These are phyloP conservation scores for Chelon labrosus DNA, from an alignment of 2,797 vertebrate genomes.

Conservation along the genomic window DNA sequence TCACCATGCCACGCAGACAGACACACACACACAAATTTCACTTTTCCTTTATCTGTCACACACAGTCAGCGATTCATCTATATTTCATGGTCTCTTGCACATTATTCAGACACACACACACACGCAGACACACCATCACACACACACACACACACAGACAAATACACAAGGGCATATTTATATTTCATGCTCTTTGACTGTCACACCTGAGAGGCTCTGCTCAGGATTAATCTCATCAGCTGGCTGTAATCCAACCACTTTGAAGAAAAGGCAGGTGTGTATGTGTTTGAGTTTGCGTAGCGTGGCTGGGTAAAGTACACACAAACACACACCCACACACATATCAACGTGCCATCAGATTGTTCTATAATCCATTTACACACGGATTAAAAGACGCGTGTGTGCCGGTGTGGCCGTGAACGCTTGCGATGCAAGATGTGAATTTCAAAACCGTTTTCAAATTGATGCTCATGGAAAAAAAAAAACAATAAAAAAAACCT, in stretches of 20 bases:
- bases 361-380: constrained; percentile 47
- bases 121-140: too few relatives aligned
- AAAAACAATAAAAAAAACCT: constrained; percentile 3
- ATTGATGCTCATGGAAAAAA: constrained; percentile 16
- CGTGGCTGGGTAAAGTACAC: constrained; percentile 11
- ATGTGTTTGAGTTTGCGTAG: constrained; percentile 2
- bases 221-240: constrained; percentile 44
- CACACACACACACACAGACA: constrained; percentile 5
- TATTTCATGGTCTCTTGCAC: constrained; percentile 43
- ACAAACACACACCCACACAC: background rate
- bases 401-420: constrained; percentile 8
- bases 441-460: constrained; percentile 10
- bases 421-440: constrained; percentile 20
- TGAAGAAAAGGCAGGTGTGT: constrained; percentile 18
- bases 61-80: constrained; percentile 40
- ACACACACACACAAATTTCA: constrained; percentile 20
- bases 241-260: constrained; percentile 40
- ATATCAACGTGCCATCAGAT: constrained; percentile 37
- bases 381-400: constrained; percentile 1
- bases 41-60: constrained; percentile 48
- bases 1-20: background rate
- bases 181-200: constrained; percentile 36
- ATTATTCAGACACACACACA: constrained; percentile 4
- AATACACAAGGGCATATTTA: constrained; percentile 4
- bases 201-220: constrained; percentile 28